A percentile compares a stretch with the other conserved stretches of the same genome.
Conservation (phyloP, 2,888 invertebrate genomes). For the Drosophila leonis region DNA sequence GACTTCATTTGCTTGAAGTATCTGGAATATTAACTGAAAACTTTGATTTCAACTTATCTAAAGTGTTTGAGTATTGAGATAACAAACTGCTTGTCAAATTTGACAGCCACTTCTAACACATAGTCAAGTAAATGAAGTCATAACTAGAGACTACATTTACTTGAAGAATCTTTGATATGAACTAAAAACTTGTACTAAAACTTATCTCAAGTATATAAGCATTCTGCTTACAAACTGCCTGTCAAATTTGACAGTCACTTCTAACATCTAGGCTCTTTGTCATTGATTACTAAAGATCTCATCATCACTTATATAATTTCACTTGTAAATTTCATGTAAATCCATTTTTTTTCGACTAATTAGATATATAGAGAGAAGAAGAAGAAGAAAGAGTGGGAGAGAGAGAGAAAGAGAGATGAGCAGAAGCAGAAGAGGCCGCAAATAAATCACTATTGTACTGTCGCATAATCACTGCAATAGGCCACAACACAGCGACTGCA, state of each 20-base stretch:
- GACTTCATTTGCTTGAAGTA: not conserved
- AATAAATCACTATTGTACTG: conserved; percentile 9
- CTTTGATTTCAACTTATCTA: too few relatives aligned
- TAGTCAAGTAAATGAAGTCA: too few relatives aligned
- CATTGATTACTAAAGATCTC: not conserved
- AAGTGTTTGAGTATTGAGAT: too few relatives aligned
- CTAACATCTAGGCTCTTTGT: not conserved
- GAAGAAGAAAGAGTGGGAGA: not conserved
- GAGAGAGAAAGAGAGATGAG: not conserved
- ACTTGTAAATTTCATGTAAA: conserved; percentile 22
- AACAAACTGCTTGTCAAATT: conserved; percentile 1
- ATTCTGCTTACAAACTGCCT: not conserved
- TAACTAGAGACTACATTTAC: too few relatives aligned
- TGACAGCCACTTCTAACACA: not conserved
- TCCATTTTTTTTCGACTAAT: conserved; percentile 24
- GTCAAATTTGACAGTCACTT: conserved; percentile 2
- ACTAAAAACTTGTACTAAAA: not conserved
- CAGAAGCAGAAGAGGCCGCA: not conserved
- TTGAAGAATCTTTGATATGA: not conserved
- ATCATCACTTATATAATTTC: conserved; percentile 8
- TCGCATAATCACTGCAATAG: conserved; percentile 29
- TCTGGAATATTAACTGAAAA: not conserved
- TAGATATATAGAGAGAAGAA: not conserved
- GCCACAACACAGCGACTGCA: conserved; percentile 20
- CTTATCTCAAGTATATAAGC: not conserved